Conservation (phyloP, 2,888 invertebrate species). For the Trypoxylon attenuatum region DNA sequence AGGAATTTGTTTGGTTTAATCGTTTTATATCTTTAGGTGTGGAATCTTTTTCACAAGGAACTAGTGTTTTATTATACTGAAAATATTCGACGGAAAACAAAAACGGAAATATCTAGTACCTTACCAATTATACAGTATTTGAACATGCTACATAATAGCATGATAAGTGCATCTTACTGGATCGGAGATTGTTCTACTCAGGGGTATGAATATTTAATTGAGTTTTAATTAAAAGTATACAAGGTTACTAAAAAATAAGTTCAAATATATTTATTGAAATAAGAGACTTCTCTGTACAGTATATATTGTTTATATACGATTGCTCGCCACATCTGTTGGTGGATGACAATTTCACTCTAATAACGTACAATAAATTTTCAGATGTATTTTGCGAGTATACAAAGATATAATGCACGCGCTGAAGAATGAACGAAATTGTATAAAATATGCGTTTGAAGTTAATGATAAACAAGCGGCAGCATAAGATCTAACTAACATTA, state of each 20-base stretch:
- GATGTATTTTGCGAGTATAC: conserved; percentile 53
- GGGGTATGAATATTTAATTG: conserved; percentile 48
- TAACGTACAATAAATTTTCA: conserved; percentile 35
- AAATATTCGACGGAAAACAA: conserved; percentile 78
- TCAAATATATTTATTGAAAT: conserved; percentile 36
- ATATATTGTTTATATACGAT: conserved; percentile 9
- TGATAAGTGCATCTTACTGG: conserved; percentile 66
- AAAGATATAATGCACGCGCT: conserved; percentile 45
- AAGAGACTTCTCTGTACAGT: conserved; percentile 13
- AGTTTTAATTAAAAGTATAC: neutral
- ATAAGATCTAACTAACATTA: too few species aligned
- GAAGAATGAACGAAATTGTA: too few species aligned
- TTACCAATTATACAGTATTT: conserved; percentile 79
- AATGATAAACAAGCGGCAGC: too few species aligned
- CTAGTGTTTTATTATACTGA: conserved; percentile 79
- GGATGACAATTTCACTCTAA: too few species aligned
- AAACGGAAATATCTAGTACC: conserved; percentile 78
- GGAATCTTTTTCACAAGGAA: conserved; percentile 85
- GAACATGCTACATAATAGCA: conserved; percentile 50
- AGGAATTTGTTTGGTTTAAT: too few species aligned
- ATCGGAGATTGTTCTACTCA: conserved; percentile 56
- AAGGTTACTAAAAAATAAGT: conserved; percentile 14
- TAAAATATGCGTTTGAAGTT: too few species aligned
- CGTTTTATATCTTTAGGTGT: conserved; percentile 78
- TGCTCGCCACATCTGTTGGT: conserved; percentile 26